Evolutionary conservation across 2,888 invertebrate species (phyloP).

Genomic region (Drosophila nigritarsus): DNA sequence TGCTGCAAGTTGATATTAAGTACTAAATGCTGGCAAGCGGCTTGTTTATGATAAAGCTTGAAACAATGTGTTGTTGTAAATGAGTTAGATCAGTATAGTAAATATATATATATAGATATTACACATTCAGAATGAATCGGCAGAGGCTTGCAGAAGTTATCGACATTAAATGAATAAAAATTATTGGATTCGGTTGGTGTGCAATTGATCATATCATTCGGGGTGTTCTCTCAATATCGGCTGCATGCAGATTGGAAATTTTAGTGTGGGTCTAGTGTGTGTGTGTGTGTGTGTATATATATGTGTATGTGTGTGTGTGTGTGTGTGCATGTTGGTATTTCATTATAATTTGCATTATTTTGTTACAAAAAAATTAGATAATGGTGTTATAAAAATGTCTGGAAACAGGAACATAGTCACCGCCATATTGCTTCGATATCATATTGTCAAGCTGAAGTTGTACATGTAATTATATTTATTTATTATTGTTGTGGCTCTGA

Average conservation of each 20-base stretch:
- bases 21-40: conserved; percentile 10
- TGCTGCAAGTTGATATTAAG: conserved; percentile 1
- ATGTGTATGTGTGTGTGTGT: conserved; percentile 18
- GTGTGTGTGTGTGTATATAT: conserved; percentile 13
- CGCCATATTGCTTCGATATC: conserved; percentile 85
- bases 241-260: conserved; percentile 45
- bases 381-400: conserved; percentile 55
- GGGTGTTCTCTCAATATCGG: conserved; percentile 26
- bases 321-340: conserved; percentile 37
- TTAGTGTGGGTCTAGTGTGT: conserved; percentile 20
- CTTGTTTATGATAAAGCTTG: conserved; percentile 29
- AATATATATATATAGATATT: neutral
- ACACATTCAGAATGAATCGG: conserved; percentile 19
- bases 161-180: conserved; percentile 18
- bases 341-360: conserved; percentile 52
- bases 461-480: conserved; percentile 16
- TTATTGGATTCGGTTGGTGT: conserved; percentile 25
- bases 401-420: conserved; percentile 82
- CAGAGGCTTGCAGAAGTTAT: conserved; percentile 14
- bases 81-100: conserved; percentile 11
- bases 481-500: conserved; percentile 25
- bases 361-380: conserved; percentile 43
- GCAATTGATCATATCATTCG: conserved; percentile 8
- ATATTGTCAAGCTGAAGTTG: conserved; percentile 65
- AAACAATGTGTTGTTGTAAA: conserved; percentile 24